Evolutionary conservation across 2,888 invertebrate genomes (phyloP).

Genomic region (Drosophila niveifrons): DNA sequence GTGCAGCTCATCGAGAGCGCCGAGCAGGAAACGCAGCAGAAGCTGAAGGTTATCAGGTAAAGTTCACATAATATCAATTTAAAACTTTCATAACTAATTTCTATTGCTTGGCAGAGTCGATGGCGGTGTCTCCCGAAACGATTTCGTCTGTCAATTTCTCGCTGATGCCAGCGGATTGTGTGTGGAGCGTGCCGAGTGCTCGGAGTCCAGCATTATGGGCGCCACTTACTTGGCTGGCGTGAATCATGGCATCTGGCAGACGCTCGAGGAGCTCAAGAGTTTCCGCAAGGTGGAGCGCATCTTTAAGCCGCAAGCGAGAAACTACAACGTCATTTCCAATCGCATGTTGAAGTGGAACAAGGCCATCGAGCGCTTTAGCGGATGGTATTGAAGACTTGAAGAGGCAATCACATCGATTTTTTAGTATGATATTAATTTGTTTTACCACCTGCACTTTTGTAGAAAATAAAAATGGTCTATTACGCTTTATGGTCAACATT

Average conservation of each 20-base stretch:
- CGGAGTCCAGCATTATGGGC: constrained; percentile 94
- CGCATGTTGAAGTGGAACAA: constrained; percentile 81
- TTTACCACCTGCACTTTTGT: background rate
- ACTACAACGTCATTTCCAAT: constrained; percentile 46
- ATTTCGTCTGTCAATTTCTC: constrained; percentile 95
- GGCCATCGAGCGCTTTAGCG: constrained; percentile 82
- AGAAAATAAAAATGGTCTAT: background rate
- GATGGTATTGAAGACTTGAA: constrained; percentile 76
- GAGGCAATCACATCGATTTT: constrained; percentile 10
- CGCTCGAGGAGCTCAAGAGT: constrained; percentile 88
- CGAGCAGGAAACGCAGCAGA: constrained; percentile 89
- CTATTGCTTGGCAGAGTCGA: constrained; percentile 89
- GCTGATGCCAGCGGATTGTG: constrained; percentile 92
- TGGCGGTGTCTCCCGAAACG: constrained; percentile 98
- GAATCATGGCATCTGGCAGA: constrained; percentile 92
- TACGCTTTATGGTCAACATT: background rate
- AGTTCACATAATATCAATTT: background rate
- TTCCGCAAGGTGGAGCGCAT: constrained; percentile 88
- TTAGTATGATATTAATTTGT: constrained; percentile 22
- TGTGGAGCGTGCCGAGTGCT: constrained; percentile 90
- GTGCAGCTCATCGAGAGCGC: constrained; percentile 91
- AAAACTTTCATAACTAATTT: background rate
- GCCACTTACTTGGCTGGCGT: constrained; percentile 94
- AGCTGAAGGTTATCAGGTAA: constrained; percentile 88
- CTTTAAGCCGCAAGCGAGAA: constrained; percentile 87